Evolutionary conservation across 2,113 vertebrate genomes (phyloP).

Genomic region (Indri indri): DNA sequence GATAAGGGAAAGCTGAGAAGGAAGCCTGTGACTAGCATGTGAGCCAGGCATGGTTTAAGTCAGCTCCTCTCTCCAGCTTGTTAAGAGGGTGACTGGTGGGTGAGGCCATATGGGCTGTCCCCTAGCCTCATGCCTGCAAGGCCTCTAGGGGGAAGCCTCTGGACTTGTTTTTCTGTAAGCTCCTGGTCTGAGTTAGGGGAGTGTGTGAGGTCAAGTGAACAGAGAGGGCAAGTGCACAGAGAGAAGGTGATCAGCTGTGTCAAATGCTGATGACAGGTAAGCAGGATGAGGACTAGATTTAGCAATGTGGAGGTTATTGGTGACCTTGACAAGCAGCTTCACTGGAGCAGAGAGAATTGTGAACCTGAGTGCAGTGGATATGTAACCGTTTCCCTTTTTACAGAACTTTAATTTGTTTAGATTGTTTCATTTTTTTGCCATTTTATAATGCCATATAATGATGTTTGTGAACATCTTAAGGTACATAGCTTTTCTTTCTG

Average conservation of each 20-base stretch:
- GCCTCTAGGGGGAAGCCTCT: background rate
- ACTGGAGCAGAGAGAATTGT: background rate
- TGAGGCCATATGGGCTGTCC: background rate
- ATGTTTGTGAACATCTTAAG: background rate
- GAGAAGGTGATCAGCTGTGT: background rate
- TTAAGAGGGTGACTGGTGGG: background rate
- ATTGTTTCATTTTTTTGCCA: background rate
- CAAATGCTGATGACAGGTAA: background rate
- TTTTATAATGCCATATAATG: background rate
- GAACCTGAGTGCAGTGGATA: background rate
- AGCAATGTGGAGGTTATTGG: rapidly evolving
- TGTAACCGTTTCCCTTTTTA: background rate
- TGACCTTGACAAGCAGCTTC: background rate
- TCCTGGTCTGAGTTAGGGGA: background rate
- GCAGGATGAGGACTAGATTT: background rate
- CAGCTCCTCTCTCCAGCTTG: background rate
- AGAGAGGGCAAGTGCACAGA: background rate
- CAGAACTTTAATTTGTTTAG: background rate
- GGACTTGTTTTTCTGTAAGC: background rate
- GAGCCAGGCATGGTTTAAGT: background rate
- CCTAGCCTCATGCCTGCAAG: background rate
- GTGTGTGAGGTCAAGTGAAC: background rate
- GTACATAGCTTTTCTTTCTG: background rate
- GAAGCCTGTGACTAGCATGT: background rate
- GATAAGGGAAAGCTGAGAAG: background rate